These are phyloP conservation scores for Lanius collurio DNA, from an alignment of 2,113 vertebrate species.

Conservation along the genomic window DNA sequence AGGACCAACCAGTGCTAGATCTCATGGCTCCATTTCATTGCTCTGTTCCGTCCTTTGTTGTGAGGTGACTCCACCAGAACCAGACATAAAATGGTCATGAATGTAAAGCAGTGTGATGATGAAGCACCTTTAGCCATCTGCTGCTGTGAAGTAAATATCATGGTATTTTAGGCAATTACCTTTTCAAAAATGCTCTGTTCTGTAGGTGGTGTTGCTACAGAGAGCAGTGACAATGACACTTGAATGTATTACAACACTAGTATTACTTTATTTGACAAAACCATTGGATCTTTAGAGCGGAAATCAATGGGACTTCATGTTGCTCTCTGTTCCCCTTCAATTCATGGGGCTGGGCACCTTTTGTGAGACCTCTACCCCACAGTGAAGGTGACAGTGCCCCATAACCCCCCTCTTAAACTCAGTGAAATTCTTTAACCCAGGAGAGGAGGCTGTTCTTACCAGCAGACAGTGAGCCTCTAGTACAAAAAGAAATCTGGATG, in stretches of 20 bases:
- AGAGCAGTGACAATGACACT: not conserved
- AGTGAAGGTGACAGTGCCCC: not conserved
- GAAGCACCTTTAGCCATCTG: not conserved
- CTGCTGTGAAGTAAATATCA: not conserved
- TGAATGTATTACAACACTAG: not conserved
- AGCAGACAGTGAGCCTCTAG: not conserved
- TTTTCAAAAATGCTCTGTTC: not conserved
- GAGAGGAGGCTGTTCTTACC: not conserved
- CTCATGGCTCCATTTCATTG: rapidly evolving
- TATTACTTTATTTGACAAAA: not conserved
- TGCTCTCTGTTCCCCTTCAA: not conserved
- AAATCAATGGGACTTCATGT: not conserved
- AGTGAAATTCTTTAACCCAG: not conserved
- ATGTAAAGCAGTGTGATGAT: not conserved
- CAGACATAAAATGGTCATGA: not conserved
- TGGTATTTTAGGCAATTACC: not conserved
- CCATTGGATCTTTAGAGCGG: not conserved
- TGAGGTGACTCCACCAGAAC: not conserved
- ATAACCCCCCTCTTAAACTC: not conserved
- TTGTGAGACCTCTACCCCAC: not conserved
- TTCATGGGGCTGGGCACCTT: not conserved
- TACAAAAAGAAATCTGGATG: not conserved
- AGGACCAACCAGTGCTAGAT: not conserved
- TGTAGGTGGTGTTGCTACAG: not conserved
- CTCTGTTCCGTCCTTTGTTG: not conserved